phyloP scores from a whole-genome alignment of 1,140 invertebrate genomes.

The Bicyclus anynana region DNA sequence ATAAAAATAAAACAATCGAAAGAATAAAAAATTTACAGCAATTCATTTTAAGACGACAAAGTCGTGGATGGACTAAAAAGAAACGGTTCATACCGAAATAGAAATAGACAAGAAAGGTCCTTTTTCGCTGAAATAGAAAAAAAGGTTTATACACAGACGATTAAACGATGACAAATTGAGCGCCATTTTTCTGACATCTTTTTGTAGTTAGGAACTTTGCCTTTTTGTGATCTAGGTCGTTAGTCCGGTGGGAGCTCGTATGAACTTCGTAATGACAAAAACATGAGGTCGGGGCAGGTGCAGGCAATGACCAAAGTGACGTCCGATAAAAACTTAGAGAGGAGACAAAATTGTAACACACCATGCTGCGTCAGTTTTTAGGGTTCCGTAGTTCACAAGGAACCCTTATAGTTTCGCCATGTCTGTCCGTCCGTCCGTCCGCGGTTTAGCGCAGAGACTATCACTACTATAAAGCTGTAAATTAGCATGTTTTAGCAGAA shows the following conservation, averaged over 20 bases:
- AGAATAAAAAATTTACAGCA: too few species aligned
- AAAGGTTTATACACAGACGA: not conserved
- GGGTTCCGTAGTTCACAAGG: too few species aligned
- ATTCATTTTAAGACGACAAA: too few species aligned
- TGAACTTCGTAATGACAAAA: slow-evolving; percentile 2
- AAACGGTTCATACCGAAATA: not conserved
- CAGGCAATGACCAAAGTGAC: not conserved
- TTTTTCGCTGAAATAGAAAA: not conserved
- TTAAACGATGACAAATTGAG: slow-evolving; percentile 5
- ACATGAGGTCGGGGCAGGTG: not conserved
- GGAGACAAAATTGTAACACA: too few species aligned
- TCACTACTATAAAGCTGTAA: too few species aligned
- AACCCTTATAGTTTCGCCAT: too few species aligned
- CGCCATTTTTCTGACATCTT: slow-evolving; percentile 6
- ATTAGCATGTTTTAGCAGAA: too few species aligned
- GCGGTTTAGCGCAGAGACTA: too few species aligned
- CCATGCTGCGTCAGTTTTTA: too few species aligned
- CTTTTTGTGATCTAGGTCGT: slow-evolving; percentile 5
- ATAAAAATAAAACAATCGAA: too few species aligned
- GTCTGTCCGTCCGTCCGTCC: too few species aligned
- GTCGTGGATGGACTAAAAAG: not conserved
- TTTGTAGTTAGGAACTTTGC: slow-evolving; percentile 5
- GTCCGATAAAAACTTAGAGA: not conserved
- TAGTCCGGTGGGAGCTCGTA: not conserved
- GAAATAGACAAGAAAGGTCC: not conserved